Evolutionary conservation across 2,888 invertebrate species (phyloP).

Genomic region (Synanthedon tipuliformis): DNA sequence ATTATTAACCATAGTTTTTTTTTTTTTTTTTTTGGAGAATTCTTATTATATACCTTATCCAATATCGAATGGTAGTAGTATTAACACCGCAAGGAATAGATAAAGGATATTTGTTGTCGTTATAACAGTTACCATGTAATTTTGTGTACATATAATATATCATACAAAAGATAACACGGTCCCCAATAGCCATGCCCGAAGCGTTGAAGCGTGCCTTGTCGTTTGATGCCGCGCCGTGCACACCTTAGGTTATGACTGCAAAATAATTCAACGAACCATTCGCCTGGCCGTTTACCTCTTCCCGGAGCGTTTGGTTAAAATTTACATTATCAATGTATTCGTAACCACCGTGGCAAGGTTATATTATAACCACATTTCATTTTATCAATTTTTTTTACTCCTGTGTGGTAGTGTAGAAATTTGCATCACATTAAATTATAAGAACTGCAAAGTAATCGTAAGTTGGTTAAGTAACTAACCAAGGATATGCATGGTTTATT

Average conservation of each 20-base stretch:
- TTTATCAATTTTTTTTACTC: no score
- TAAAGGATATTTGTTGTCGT: background rate
- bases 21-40: background rate
- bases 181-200: background rate
- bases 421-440: no score
- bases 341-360: no score
- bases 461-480: no score
- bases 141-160: no score
- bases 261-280: slow-evolving; percentile 30
- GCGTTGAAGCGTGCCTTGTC: background rate
- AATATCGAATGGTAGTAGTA: background rate
- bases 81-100: background rate
- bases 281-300: slow-evolving; percentile 33
- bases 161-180: background rate
- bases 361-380: no score
- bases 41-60: background rate
- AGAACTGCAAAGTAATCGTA: no score
- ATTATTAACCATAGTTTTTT: background rate
- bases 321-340: no score
- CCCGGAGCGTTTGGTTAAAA: background rate
- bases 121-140: background rate
- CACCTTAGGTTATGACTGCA: slow-evolving; percentile 12
- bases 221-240: background rate
- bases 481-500: no score
- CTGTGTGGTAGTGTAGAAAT: no score